Conservation (phyloP, 2,888 invertebrate genomes). For the Dione vanillae region DNA sequence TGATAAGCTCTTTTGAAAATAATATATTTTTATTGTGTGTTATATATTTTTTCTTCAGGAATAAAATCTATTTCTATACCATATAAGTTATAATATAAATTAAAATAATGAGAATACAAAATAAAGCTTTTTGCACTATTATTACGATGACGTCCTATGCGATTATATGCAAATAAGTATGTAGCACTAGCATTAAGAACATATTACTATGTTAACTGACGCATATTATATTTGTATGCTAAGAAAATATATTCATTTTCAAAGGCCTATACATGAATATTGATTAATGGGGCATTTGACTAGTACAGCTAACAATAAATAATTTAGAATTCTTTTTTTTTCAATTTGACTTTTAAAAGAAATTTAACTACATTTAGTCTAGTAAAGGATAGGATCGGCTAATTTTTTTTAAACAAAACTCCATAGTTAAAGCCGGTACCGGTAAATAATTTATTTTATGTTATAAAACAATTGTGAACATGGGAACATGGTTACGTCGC, state of each 20-base stretch:
- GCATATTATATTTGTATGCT: neutral
- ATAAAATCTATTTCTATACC: neutral
- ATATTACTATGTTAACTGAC: conserved; percentile 20
- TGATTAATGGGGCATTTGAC: too few relatives aligned
- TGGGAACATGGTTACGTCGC: neutral
- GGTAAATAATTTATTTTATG: too few relatives aligned
- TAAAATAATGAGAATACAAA: conserved; percentile 13
- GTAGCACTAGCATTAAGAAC: neutral
- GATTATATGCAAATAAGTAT: conserved; percentile 28
- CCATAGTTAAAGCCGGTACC: too few relatives aligned
- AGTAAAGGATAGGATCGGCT: too few relatives aligned
- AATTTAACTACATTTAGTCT: too few relatives aligned
- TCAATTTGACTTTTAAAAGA: too few relatives aligned
- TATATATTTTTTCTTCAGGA: neutral
- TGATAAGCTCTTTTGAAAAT: neutral
- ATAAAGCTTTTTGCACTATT: neutral
- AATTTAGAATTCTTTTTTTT: too few relatives aligned
- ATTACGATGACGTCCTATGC: conserved; percentile 20
- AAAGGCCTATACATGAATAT: neutral
- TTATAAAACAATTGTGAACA: conserved; percentile 1
- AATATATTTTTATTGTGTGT: neutral
- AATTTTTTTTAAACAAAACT: too few relatives aligned
- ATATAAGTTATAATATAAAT: neutral
- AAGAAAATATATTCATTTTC: neutral
- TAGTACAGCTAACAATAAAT: too few relatives aligned